Evolutionary conservation across 37 sponge, comb jelly and placozoan genomes (phyloP).

Genomic region (Ephydatia muelleri): DNA sequence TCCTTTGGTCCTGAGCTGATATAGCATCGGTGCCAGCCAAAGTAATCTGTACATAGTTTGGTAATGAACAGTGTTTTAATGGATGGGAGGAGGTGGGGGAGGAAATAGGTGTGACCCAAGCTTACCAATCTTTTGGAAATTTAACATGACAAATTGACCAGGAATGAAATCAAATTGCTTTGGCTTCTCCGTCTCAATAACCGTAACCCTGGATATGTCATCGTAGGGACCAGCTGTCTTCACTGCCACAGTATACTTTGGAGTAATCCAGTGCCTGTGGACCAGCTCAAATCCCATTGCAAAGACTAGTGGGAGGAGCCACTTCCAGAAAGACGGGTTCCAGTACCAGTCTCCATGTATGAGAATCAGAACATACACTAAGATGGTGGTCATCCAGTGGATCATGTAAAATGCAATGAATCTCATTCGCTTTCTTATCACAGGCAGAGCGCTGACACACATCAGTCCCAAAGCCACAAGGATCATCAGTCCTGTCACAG

Average conservation of each 20-base stretch:
- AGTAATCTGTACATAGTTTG: conserved; percentile 14
- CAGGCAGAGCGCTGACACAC: conserved; percentile 22
- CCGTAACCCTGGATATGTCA: conserved; percentile 22
- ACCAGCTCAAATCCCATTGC: conserved; percentile 36
- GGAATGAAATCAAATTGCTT: conserved; percentile 33
- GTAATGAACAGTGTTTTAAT: not conserved
- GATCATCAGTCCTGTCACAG: conserved; percentile 42
- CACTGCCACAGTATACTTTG: conserved; percentile 5
- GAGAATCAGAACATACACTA: conserved; percentile 44
- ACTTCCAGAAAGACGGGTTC: conserved; percentile 67
- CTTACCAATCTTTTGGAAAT: conserved; percentile 57
- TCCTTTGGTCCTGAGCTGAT: conserved; percentile 50
- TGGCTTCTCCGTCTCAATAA: conserved; percentile 52
- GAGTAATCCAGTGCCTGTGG: conserved; percentile 13
- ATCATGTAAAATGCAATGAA: conserved; percentile 56
- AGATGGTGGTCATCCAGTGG: conserved; percentile 26
- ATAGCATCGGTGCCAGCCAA: conserved; percentile 38
- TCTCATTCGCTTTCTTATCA: conserved; percentile 11
- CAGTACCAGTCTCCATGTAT: conserved; percentile 49
- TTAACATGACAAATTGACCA: conserved; percentile 52
- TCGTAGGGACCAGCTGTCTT: conserved; percentile 44
- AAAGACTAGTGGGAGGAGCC: conserved; percentile 48
- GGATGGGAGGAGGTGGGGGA: not conserved
- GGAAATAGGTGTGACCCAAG: not conserved
- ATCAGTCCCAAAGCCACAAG: conserved; percentile 21